These are phyloP conservation scores for Calephelis nemesis DNA, from an alignment of 1,140 invertebrate species.

Conservation along the genomic window DNA sequence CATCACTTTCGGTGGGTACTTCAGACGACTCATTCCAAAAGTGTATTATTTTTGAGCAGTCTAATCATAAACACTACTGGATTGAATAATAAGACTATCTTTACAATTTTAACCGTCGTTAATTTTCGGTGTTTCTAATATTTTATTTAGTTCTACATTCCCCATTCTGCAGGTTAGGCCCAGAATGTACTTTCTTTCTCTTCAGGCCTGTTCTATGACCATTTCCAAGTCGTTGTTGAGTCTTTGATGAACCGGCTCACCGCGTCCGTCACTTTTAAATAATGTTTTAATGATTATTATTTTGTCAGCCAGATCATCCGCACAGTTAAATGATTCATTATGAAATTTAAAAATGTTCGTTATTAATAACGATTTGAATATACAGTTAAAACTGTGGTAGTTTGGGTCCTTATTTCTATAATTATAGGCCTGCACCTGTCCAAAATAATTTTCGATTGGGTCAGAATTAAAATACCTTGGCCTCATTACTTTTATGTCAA, in stretches of 20 bases:
- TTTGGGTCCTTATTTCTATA: slow-evolving; percentile 7
- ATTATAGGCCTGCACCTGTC: slow-evolving; percentile 1
- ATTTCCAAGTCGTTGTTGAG: neutral
- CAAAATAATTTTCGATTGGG: too few species aligned
- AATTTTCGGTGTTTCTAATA: neutral
- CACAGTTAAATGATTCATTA: neutral
- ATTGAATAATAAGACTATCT: neutral
- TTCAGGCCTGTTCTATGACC: slow-evolving; percentile 5
- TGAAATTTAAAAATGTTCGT: slow-evolving; percentile 9
- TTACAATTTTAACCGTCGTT: neutral
- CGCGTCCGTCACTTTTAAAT: neutral
- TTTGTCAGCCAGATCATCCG: slow-evolving; percentile 11
- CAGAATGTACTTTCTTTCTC: slow-evolving; percentile 2
- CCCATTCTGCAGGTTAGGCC: slow-evolving; percentile 11
- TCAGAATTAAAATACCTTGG: too few species aligned
- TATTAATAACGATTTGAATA: slow-evolving; percentile 12
- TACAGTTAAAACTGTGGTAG: neutral
- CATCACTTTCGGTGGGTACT: too few species aligned
- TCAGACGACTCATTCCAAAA: neutral
- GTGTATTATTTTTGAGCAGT: neutral
- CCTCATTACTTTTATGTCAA: slow-evolving; percentile 13
- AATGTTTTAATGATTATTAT: neutral
- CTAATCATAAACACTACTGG: neutral
- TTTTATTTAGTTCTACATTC: neutral
- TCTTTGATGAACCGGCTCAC: neutral